Evolutionary conservation across 2,797 vertebrate species (phyloP).

Genomic region (Cynodonichthys magdalenae): DNA sequence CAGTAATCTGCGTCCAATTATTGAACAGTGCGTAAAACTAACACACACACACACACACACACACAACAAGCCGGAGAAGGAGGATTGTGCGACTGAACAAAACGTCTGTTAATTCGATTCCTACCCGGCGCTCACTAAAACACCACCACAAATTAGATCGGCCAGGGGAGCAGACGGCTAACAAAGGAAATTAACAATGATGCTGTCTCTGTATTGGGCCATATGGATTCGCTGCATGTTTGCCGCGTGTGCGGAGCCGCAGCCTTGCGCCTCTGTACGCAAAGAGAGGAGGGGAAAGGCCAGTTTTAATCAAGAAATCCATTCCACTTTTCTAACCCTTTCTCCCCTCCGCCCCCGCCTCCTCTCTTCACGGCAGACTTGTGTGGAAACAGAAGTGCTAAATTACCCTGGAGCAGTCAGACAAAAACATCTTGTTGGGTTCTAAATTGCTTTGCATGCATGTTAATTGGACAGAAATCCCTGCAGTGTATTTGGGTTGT

Average conservation of each 20-base stretch:
- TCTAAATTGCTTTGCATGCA: conserved; percentile 88
- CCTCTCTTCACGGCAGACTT: conserved; percentile 67
- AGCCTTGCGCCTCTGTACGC: conserved; percentile 65
- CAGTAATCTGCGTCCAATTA: conserved; percentile 84
- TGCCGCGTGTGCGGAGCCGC: conserved; percentile 63
- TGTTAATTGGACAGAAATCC: conserved; percentile 88
- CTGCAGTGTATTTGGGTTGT: conserved; percentile 80
- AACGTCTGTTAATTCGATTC: conserved; percentile 84
- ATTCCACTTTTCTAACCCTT: conserved; percentile 81
- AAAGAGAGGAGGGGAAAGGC: conserved; percentile 68
- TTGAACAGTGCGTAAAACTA: conserved; percentile 74
- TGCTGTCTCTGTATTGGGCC: conserved; percentile 81
- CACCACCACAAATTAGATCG: conserved; percentile 86
- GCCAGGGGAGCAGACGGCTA: conserved; percentile 78
- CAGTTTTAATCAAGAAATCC: conserved; percentile 88
- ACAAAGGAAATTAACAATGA: conserved; percentile 87
- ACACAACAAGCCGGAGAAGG: conserved; percentile 49
- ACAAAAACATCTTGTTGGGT: conserved; percentile 87
- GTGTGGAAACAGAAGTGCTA: conserved; percentile 79
- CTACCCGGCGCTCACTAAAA: conserved; percentile 72
- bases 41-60: conserved; percentile 50
- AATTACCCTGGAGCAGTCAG: conserved; percentile 84
- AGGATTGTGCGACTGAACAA: conserved; percentile 69
- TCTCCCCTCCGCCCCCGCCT: conserved; percentile 56
- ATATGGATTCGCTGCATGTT: conserved; percentile 85